A percentile compares a stretch with the other conserved stretches of the same genome.
phyloP scores from a whole-genome alignment of 2,888 invertebrate genomes.

The Lingula anatina region DNA sequence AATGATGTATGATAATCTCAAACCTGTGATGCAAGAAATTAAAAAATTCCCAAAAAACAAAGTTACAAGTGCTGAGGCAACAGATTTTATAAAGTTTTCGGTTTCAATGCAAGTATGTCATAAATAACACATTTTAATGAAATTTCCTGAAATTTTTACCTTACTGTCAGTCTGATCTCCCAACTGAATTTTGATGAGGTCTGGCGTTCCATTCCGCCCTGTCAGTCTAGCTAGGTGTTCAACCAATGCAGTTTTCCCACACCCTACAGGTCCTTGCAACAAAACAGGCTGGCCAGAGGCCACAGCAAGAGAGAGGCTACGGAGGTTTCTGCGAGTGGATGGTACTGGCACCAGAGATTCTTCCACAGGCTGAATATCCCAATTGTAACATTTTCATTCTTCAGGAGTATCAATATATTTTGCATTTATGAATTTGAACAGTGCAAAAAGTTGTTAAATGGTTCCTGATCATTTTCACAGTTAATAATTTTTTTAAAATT shows the following conservation, averaged over 20 bases:
- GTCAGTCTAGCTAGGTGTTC: conserved; percentile 80
- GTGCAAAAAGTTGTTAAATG: too few species aligned
- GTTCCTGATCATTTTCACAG: neutral
- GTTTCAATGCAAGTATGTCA: too few species aligned
- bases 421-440: neutral
- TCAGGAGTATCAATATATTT: neutral
- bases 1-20: too few species aligned
- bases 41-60: too few species aligned
- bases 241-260: conserved; percentile 87
- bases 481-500: neutral
- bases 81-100: too few species aligned
- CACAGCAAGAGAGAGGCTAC: conserved; percentile 74
- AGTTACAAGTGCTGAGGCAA: too few species aligned
- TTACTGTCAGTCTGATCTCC: conserved; percentile 97
- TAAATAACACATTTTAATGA: too few species aligned
- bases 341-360: conserved; percentile 62
- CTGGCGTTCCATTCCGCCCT: conserved; percentile 57
- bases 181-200: conserved; percentile 80
- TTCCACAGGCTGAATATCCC: neutral
- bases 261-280: conserved; percentile 83
- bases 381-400: neutral
- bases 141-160: too few species aligned
- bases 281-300: conserved; percentile 60
- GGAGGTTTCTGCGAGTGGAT: conserved; percentile 62
- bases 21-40: too few species aligned